Base-by-base conservation (phyloP, 2,113 vertebrate species). In the Furnarius figulus region DNA sequence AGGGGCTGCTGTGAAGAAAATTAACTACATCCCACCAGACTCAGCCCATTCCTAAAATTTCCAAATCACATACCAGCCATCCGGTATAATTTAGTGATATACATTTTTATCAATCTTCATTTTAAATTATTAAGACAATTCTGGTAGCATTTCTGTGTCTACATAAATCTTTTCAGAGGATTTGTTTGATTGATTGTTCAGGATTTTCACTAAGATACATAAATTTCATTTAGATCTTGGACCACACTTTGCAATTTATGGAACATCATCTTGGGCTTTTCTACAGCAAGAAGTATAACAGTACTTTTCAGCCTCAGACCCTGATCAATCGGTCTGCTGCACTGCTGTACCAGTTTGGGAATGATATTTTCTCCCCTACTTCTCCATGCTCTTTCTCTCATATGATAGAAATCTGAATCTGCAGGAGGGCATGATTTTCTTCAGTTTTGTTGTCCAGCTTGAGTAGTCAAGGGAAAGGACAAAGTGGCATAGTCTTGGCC, bases 401-500 rank as follows among this genome's bases (percentile, higher is more conserved):
- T 40, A 70, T 27, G 58, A 77, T 86, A 70, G 22, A 80, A 46
- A 62, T 61, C 16, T 61, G 30, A 56, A 65, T 83, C 61, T 62
- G 5, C 28, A 65, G 19, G 33, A 76, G 25, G 8, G 1, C 24
- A 40, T 0, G 1, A 2, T 39, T 14, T 50, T 10, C 7, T 56
- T 90, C 25, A 47, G 12, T 68, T 86, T 76, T 92, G 13, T 71
- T 39, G 85, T 87, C 25, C 12, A 58, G 9, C 12, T 81, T 87
- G 42, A 77, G 23, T 22, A 39, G 19, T 65, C 30, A 42, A 68
- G 21, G 30, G 18, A 80, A 89, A 68, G 25, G 27, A 49, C 21
- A 47, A 44, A 80, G 25, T 21, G 30, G 18, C 25, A 35, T 14
- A 73, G 20, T 23, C 31, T 86, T 68, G 47, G 33, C 33, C 46